Conservation (phyloP, 2,797 vertebrate species). For the Emydoidea blandingii region DNA sequence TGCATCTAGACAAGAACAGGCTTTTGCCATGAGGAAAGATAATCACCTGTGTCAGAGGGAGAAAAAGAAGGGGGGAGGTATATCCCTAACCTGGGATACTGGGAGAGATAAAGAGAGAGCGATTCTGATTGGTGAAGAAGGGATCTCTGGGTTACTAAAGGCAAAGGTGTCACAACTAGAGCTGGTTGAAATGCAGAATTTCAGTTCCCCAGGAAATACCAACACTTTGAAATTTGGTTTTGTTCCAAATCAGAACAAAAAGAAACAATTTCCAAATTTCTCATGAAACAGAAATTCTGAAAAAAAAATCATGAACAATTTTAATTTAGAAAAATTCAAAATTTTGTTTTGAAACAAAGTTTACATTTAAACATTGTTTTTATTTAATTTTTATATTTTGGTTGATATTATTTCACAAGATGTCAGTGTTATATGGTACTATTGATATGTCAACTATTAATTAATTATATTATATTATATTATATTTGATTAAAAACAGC, state of each 20-base stretch:
- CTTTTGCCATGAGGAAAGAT: fast-evolving
- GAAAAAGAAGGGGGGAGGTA: fast-evolving
- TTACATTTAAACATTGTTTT: neutral
- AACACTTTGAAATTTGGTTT: fast-evolving
- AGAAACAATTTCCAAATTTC: neutral
- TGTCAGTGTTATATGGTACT: neutral
- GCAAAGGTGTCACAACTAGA: fast-evolving
- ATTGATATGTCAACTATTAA: neutral
- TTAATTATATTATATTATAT: fast-evolving
- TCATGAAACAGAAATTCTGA: fast-evolving
- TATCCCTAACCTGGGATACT: neutral
- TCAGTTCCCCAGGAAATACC: neutral
- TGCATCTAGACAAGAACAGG: fast-evolving
- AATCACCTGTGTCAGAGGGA: fast-evolving
- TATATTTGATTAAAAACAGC: neutral
- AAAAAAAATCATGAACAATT: neutral
- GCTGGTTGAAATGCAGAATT: fast-evolving
- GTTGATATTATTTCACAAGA: neutral
- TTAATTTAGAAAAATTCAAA: neutral
- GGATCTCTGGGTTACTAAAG: fast-evolving
- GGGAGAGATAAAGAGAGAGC: fast-evolving
- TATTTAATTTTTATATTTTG: neutral
- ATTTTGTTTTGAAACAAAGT: neutral
- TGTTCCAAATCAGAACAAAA: neutral
- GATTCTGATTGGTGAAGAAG: too few species aligned